These are phyloP conservation scores for Polypterus bichir DNA, from an alignment of 2,113 vertebrate genomes.

Conservation along the genomic window DNA sequence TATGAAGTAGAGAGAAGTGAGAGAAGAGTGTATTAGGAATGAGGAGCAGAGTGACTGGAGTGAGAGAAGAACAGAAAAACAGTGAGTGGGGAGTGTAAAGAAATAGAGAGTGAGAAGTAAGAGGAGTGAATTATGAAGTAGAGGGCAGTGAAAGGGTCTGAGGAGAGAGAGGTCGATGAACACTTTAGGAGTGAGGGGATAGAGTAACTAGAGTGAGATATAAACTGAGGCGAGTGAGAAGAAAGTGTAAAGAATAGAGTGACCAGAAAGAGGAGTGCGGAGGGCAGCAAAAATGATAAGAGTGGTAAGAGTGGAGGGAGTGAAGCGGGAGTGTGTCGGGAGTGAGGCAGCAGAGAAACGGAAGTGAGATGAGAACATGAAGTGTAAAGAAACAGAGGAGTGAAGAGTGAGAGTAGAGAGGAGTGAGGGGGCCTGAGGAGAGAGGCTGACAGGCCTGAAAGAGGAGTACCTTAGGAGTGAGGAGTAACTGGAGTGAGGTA, in stretches of 20 bases:
- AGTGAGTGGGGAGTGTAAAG: background rate
- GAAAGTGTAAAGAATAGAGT: background rate
- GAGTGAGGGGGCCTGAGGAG: no score
- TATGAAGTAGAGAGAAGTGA: background rate
- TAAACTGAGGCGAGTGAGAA: constrained; percentile 8
- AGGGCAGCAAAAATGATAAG: background rate
- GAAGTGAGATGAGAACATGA: background rate
- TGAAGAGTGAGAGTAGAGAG: no score
- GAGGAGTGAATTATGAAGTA: no score
- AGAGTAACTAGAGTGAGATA: constrained; percentile 3
- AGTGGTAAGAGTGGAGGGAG: background rate
- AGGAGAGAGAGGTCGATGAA: no score
- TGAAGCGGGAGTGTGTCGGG: no score
- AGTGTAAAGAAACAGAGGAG: no score
- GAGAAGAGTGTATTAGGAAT: no score
- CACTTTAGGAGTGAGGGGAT: background rate
- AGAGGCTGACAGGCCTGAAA: no score
- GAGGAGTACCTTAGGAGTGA: no score
- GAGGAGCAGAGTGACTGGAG: background rate
- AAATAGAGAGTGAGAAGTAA: no score
- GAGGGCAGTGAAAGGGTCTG: no score
- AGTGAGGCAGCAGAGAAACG: background rate
- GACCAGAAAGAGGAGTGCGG: constrained; percentile 1
- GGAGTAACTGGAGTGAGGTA: constrained; percentile 3
- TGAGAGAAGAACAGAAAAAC: background rate